Conservation (phyloP, 2,888 invertebrate species). For the Neoascia interrupta region DNA sequence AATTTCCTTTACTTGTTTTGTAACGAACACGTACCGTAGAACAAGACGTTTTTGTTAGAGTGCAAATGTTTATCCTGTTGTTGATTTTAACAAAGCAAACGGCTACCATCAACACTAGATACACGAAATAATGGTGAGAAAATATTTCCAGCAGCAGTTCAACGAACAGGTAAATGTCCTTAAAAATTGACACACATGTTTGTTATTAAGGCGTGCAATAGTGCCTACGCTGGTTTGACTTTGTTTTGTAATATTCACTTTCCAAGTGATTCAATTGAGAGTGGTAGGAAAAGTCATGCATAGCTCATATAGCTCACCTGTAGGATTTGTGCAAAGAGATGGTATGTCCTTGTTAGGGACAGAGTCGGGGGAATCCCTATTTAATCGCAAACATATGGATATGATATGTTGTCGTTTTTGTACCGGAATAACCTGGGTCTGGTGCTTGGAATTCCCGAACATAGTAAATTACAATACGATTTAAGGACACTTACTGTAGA, state of each 20-base stretch:
- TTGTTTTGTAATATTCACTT: slow-evolving; percentile 9
- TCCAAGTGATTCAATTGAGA: slow-evolving; percentile 43
- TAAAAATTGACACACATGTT: slow-evolving; percentile 63
- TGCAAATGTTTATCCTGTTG: slow-evolving; percentile 28
- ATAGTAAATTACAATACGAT: not conserved
- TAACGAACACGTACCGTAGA: slow-evolving; percentile 49
- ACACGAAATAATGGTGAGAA: slow-evolving; percentile 40
- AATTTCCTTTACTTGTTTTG: slow-evolving; percentile 47
- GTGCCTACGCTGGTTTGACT: slow-evolving; percentile 35
- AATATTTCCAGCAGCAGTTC: slow-evolving; percentile 27
- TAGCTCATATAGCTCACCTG: slow-evolving; percentile 52
- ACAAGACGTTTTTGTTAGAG: no score
- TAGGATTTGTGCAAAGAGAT: slow-evolving; percentile 62
- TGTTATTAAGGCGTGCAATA: slow-evolving; percentile 66
- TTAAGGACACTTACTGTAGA: not conserved
- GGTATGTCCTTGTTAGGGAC: slow-evolving; percentile 44
- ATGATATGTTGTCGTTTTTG: slow-evolving; percentile 36
- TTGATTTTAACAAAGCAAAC: slow-evolving; percentile 31
- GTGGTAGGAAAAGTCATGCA: slow-evolving; percentile 1
- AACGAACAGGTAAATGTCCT: slow-evolving; percentile 52
- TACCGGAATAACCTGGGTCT: slow-evolving; percentile 34
- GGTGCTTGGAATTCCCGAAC: slow-evolving; percentile 25
- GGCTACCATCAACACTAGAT: slow-evolving; percentile 14
- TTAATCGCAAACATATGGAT: slow-evolving; percentile 63
- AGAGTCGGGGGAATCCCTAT: slow-evolving; percentile 46